Evolutionary conservation across 2,888 invertebrate genomes (phyloP).

Genomic region (Lepetodrilus schrolli): DNA sequence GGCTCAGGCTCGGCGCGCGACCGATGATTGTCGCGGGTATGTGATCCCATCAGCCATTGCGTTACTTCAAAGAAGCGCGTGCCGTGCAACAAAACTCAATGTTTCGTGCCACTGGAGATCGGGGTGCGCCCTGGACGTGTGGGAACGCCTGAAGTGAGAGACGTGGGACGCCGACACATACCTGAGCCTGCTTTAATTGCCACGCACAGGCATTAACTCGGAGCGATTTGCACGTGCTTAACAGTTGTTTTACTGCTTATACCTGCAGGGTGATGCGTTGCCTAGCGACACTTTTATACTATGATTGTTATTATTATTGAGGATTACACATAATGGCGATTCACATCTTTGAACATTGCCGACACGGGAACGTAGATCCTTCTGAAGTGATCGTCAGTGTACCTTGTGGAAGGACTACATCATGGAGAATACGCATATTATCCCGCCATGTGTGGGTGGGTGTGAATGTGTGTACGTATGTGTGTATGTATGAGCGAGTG

Average conservation of each 20-base stretch:
- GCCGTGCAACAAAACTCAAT: neutral
- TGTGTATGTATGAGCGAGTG: neutral
- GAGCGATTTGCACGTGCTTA: too few relatives aligned
- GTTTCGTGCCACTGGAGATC: neutral
- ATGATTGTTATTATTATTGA: neutral
- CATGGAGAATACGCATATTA: neutral
- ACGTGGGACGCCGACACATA: too few relatives aligned
- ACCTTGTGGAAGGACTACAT: neutral
- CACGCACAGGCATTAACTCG: too few relatives aligned
- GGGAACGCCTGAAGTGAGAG: neutral
- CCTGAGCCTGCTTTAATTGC: too few relatives aligned
- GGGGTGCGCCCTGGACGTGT: neutral
- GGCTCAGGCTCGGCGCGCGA: neutral
- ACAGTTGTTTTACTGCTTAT: conserved; percentile 1
- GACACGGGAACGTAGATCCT: too few relatives aligned
- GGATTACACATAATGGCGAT: neutral
- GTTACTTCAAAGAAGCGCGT: neutral
- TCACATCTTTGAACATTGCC: too few relatives aligned
- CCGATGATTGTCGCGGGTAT: neutral
- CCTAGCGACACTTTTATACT: too few relatives aligned
- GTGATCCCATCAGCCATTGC: neutral
- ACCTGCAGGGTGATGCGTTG: neutral
- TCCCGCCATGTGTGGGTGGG: neutral
- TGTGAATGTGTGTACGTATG: neutral
- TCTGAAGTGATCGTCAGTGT: too few relatives aligned